A percentile compares a stretch with the other conserved stretches of the same genome.
phyloP scores from a whole-genome alignment of 2,113 vertebrate species.

The Planiliza haematocheilus region DNA sequence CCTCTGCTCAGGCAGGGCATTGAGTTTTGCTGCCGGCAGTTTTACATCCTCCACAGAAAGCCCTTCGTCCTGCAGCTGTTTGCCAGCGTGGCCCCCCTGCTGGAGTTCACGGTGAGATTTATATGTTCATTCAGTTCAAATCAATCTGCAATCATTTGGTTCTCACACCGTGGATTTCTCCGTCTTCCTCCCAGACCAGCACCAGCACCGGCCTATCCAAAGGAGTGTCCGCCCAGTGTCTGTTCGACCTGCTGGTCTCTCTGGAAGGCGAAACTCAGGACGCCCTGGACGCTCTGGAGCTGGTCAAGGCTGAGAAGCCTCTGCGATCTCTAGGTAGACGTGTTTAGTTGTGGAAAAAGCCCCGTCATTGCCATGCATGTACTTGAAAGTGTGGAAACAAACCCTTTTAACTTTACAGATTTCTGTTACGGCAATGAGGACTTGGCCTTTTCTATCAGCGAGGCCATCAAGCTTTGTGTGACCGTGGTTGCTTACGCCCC shows the following conservation, averaged over 20 bases:
- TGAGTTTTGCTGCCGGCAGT: slow-evolving; percentile 96
- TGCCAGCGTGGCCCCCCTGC: slow-evolving; percentile 95
- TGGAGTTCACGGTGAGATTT: slow-evolving; percentile 93
- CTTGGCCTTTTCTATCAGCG: slow-evolving; percentile 94
- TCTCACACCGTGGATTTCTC: background rate
- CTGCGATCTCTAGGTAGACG: slow-evolving; percentile 94
- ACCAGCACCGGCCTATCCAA: slow-evolving; percentile 88
- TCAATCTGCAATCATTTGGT: background rate
- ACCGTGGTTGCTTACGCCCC: slow-evolving; percentile 97
- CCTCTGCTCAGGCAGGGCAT: slow-evolving; percentile 93
- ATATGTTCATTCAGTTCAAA: background rate
- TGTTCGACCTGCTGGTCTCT: slow-evolving; percentile 96
- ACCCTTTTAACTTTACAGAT: slow-evolving; percentile 79
- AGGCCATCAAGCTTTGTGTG: slow-evolving; percentile 97
- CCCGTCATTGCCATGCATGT: too few relatives aligned
- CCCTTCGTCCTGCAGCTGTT: slow-evolving; percentile 97
- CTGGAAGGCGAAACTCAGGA: slow-evolving; percentile 94
- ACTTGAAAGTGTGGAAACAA: background rate
- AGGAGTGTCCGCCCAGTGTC: slow-evolving; percentile 96
- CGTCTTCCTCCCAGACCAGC: slow-evolving; percentile 72
- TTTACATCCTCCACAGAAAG: slow-evolving; percentile 97
- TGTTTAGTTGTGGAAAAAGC: too few relatives aligned
- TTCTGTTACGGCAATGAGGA: slow-evolving; percentile 99
- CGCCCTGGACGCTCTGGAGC: slow-evolving; percentile 92
- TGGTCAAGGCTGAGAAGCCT: slow-evolving; percentile 97